These are phyloP conservation scores for Notodonta ziczac DNA, from an alignment of 2,888 invertebrate genomes.

Conservation along the genomic window DNA sequence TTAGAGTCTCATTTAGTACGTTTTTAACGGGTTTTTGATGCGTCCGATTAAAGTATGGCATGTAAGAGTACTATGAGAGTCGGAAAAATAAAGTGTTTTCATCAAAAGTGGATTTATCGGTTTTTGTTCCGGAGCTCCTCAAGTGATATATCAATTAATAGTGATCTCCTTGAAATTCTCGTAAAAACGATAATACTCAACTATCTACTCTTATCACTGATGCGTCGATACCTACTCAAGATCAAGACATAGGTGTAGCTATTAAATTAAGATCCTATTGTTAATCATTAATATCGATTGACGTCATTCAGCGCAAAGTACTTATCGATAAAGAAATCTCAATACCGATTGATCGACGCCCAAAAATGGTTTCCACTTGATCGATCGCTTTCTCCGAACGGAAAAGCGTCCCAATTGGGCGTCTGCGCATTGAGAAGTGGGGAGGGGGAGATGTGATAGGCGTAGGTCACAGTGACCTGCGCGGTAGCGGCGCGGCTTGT, in stretches of 20 bases:
- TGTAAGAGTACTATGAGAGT: no score
- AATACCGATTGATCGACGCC: constrained; percentile 43
- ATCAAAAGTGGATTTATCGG: no score
- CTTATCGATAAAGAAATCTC: constrained; percentile 27
- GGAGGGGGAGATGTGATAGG: constrained; percentile 42
- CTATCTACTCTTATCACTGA: constrained; percentile 1
- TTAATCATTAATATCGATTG: constrained; percentile 9
- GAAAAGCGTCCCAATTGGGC: constrained; percentile 71
- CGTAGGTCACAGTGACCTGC: constrained; percentile 9
- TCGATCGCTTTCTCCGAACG: constrained; percentile 71
- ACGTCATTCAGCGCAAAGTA: constrained; percentile 18
- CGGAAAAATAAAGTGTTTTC: no score
- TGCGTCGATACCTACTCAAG: background rate
- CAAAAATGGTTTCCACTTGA: constrained; percentile 62
- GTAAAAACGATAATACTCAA: background rate
- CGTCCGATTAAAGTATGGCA: no score
- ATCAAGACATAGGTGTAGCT: constrained; percentile 11
- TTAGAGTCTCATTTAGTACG: no score
- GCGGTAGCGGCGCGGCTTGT: no score
- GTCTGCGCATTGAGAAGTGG: constrained; percentile 36
- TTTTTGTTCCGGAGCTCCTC: no score
- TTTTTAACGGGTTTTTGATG: no score
- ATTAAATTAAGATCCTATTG: constrained; percentile 19
- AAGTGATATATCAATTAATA: background rate
- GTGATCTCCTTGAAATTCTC: background rate